phyloP scores from a whole-genome alignment of 2,888 invertebrate species.

The Lamproptera curius region DNA sequence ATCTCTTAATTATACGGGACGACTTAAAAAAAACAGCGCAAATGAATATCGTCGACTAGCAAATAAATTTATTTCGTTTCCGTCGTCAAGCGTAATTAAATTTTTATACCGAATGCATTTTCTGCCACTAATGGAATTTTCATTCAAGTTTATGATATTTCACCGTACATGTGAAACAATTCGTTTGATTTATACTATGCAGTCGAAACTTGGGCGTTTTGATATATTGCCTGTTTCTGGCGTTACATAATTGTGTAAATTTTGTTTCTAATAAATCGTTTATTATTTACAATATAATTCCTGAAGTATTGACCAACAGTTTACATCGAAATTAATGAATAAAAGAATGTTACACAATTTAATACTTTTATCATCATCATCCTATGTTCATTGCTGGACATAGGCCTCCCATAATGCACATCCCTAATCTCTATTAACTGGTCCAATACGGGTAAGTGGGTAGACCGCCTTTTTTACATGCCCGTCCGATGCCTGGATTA shows the following conservation, averaged over 20 bases:
- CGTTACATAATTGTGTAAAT: neutral
- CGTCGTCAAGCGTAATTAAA: constrained; percentile 19
- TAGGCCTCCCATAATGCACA: no score
- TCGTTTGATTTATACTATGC: constrained; percentile 19
- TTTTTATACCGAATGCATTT: constrained; percentile 22
- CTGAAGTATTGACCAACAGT: no score
- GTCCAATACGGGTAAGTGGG: no score
- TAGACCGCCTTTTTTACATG: no score
- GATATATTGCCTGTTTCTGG: constrained; percentile 5
- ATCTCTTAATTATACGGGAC: no score
- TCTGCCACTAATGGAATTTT: constrained; percentile 22
- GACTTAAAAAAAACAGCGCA: constrained; percentile 4
- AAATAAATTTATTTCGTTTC: constrained; percentile 20
- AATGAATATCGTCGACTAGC: constrained; percentile 8
- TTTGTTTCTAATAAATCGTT: neutral
- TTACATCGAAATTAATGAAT: no score
- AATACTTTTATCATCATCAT: no score
- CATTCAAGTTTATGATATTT: constrained; percentile 21
- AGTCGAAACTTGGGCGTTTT: constrained; percentile 13
- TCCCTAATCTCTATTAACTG: no score
- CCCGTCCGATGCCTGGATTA: no score
- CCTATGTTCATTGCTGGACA: no score
- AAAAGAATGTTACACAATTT: no score
- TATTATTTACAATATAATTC: no score
- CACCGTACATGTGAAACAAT: constrained; percentile 13